Percentiles rank a stretch among this genome's conserved stretches.
Evolutionary conservation across 2,797 vertebrate species (phyloP).

Genomic region (Cichlasoma orientale): DNA sequence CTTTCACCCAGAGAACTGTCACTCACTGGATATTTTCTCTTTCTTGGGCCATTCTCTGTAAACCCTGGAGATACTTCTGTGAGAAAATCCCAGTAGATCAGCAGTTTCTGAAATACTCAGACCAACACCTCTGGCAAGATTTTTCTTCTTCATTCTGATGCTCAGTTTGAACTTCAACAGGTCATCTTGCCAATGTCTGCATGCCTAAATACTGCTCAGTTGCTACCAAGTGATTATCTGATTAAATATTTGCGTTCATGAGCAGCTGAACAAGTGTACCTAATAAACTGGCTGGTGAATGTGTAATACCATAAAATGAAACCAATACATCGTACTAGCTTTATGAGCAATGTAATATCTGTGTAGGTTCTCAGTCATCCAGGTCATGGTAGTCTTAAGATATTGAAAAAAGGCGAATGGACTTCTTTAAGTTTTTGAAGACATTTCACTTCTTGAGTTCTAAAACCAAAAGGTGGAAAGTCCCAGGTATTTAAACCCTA

Average conservation of each 20-base stretch:
- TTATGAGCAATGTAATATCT: constrained; percentile 43
- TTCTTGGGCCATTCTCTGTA: not conserved
- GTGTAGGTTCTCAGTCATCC: too few relatives aligned
- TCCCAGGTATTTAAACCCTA: too few relatives aligned
- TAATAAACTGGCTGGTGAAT: not conserved
- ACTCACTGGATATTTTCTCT: fast-evolving
- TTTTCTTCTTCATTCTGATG: not conserved
- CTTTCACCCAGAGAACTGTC: not conserved
- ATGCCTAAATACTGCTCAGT: not conserved
- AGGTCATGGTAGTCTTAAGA: too few relatives aligned
- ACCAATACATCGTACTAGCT: not conserved
- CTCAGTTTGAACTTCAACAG: not conserved
- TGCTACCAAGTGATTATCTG: not conserved
- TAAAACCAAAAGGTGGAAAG: too few relatives aligned
- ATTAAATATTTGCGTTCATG: not conserved
- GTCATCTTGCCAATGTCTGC: not conserved
- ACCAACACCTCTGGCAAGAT: not conserved
- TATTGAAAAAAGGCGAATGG: too few relatives aligned
- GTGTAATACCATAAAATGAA: not conserved
- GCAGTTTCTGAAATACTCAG: not conserved
- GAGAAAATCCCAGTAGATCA: not conserved
- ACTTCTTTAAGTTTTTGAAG: too few relatives aligned
- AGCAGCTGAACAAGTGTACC: not conserved
- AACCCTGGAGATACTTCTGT: not conserved
- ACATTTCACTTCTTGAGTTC: too few relatives aligned